Percentiles rank a stretch among this genome's conserved stretches.
Evolutionary conservation across 2,888 invertebrate genomes (phyloP).

Genomic region (Oxyteleia sp.): DNA sequence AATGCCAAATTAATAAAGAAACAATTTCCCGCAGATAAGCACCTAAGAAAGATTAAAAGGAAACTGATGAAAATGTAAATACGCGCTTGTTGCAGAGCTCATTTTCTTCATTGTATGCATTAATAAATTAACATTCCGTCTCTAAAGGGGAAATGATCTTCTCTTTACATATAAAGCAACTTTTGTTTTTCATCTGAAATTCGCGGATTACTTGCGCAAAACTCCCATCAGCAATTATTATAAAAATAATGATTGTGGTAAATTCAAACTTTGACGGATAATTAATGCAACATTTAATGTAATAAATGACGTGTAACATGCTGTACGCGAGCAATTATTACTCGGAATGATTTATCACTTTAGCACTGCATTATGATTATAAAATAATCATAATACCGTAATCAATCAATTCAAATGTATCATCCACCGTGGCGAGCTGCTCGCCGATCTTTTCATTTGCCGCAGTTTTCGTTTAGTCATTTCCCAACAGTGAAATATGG

Average conservation of each 20-base stretch:
- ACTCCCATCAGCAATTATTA: slow-evolving; percentile 5
- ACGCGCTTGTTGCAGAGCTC: not conserved
- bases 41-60: too few relatives aligned
- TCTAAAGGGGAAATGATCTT: slow-evolving; percentile 12
- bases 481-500: slow-evolving; percentile 41
- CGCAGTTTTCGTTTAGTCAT: slow-evolving; percentile 46
- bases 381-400: slow-evolving; percentile 29
- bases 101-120: not conserved
- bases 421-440: not conserved
- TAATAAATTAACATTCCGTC: slow-evolving; percentile 45
- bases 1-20: too few relatives aligned
- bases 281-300: slow-evolving; percentile 41
- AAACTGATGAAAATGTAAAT: not conserved
- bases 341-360: slow-evolving; percentile 44
- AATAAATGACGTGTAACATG: slow-evolving; percentile 49
- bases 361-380: slow-evolving; percentile 29
- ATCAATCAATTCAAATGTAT: slow-evolving; percentile 47
- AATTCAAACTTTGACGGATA: slow-evolving; percentile 4
- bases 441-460: slow-evolving; percentile 9
- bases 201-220: slow-evolving; percentile 22
- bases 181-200: slow-evolving; percentile 21
- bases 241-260: slow-evolving; percentile 3
- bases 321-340: slow-evolving; percentile 43
- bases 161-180: slow-evolving; percentile 40
- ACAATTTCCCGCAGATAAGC: too few relatives aligned